Base-by-base conservation (phyloP, 2,113 vertebrate genomes). In the Fulica atra region DNA sequence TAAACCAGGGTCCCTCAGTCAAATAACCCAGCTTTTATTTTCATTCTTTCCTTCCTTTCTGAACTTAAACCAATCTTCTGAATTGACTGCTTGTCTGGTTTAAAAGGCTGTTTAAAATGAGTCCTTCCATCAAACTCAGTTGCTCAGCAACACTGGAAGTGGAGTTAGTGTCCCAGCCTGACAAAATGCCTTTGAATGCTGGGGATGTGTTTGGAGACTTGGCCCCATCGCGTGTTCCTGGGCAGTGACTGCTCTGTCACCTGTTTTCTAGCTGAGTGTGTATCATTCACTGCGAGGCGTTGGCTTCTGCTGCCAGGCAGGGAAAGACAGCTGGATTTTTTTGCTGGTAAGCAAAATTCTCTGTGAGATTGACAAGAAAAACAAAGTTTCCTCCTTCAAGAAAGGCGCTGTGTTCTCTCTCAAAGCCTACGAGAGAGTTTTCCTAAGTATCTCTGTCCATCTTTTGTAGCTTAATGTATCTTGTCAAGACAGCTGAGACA, bases 71-170 rank as follows among this genome's bases (percentile, higher is more conserved):
- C 24, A 16, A 8, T 46, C 54, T 77, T 80, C 78, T 95, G 68
- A 95, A 95, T 87, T 68, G 93, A 13, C 60, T 53, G 1, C 56
- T 96, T 95, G 96, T 96, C 81, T 89, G 66, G 44, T 59, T 23
- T 54, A 16, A 89, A 95, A 77, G 81, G 69, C 73, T 88, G 53
- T 77, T 77, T 82, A 8, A 72, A 77, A 56, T 20, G 42, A 79
- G 57, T 92, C 92, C 74, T 59, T 38, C 95, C 63, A 14, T 89
- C 74, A 26, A 10, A 18, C 64, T 53, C 63, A 7, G 88, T 88
- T 92, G 93, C 95, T 80, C 59, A 65, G 96, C 92, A 95, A 91
- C 93, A 53, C 64, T 90, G 90, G 90, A 70, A 96, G 86, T 38
- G 53, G 50, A 54, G 26, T 54, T 36, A 25, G 51, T 15, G 76